Evolutionary conservation across 2,797 vertebrate genomes (phyloP).

Genomic region (Echeneis naucrates): DNA sequence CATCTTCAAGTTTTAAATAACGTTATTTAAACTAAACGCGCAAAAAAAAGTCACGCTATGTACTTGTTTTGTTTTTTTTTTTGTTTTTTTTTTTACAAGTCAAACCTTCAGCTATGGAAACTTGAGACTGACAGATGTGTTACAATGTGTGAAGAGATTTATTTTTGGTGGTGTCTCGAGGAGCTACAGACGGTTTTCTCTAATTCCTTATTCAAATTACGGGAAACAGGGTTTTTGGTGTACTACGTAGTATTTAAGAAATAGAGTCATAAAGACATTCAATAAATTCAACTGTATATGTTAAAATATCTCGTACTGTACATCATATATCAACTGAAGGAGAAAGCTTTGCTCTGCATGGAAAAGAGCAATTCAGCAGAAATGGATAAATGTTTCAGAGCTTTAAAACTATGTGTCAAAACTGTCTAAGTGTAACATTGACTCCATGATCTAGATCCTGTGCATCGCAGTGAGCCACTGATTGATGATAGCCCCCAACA

Average conservation of each 20-base stretch:
- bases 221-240: too few relatives aligned
- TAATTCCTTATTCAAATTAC: too few relatives aligned
- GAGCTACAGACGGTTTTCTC: neutral
- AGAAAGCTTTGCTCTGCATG: too few relatives aligned
- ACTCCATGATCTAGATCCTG: neutral
- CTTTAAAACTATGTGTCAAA: neutral
- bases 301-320: neutral
- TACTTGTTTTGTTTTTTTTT: too few relatives aligned
- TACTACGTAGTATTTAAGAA: neutral
- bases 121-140: too few relatives aligned
- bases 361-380: neutral
- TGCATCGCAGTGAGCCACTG: neutral
- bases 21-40: too few relatives aligned
- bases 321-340: too few relatives aligned
- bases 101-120: neutral
- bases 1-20: too few relatives aligned
- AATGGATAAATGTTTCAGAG: neutral
- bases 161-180: neutral
- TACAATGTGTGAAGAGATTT: too few relatives aligned
- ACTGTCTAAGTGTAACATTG: neutral
- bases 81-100: too few relatives aligned
- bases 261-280: neutral
- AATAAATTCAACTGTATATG: neutral
- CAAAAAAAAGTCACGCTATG: too few relatives aligned
- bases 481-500: neutral